These are phyloP conservation scores for Esox niger DNA, from an alignment of 2,113 vertebrate genomes.

Conservation along the genomic window DNA sequence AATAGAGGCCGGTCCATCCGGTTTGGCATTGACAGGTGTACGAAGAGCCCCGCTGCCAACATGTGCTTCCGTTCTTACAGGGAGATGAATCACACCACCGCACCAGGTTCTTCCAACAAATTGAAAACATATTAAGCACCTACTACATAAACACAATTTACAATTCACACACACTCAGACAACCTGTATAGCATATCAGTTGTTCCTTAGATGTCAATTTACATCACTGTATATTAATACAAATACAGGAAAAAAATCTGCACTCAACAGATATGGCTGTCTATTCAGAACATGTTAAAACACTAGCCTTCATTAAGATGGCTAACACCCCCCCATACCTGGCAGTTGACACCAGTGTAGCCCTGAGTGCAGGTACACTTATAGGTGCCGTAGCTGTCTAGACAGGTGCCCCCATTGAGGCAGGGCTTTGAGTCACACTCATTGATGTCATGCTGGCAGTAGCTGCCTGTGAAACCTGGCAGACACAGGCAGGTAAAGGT, in stretches of 20 bases:
- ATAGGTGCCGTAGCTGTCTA: constrained; percentile 92
- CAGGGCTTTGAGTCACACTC: constrained; percentile 95
- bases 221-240: background rate
- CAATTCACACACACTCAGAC: background rate
- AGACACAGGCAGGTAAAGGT: constrained; percentile 91
- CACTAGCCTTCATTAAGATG: background rate
- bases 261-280: background rate
- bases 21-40: constrained; percentile 92
- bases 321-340: constrained; percentile 70
- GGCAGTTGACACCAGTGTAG: constrained; percentile 92
- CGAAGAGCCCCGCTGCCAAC: constrained; percentile 88
- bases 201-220: background rate
- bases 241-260: background rate
- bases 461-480: constrained; percentile 90
- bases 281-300: background rate
- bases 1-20: constrained; percentile 92
- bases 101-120: constrained; percentile 80
- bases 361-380: constrained; percentile 94
- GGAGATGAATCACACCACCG: constrained; percentile 94
- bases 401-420: constrained; percentile 90
- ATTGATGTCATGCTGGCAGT: constrained; percentile 92
- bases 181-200: too few relatives aligned
- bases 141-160: background rate
- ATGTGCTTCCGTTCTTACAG: constrained; percentile 90
- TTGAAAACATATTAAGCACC: background rate